Conservation (phyloP, 2,888 invertebrate species). For the Melangyna quadrimaculata region DNA sequence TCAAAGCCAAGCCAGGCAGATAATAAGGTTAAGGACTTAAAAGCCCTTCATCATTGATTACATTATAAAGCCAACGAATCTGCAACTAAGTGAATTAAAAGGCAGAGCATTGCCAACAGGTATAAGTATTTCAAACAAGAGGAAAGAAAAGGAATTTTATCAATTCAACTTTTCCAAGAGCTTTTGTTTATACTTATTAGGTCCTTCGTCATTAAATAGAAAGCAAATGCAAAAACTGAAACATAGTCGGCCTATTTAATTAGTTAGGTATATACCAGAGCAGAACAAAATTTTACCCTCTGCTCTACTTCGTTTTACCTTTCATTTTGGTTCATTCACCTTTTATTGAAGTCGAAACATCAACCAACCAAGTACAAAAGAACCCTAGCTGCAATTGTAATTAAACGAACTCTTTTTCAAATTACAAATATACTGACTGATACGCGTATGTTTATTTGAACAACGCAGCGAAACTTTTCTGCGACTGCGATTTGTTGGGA, state of each 20-base stretch:
- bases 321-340: conserved; percentile 33
- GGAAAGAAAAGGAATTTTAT: not conserved
- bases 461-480: conserved; percentile 29
- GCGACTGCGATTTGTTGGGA: conserved; percentile 5
- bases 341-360: conserved; percentile 42
- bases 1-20: not conserved
- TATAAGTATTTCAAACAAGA: not conserved
- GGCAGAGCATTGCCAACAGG: conserved; percentile 21
- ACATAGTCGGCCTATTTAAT: not conserved
- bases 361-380: conserved; percentile 14
- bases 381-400: conserved; percentile 43
- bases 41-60: conserved; percentile 34
- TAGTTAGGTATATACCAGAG: not conserved
- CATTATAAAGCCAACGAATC: not conserved
- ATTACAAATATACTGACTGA: conserved; percentile 19
- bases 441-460: not conserved
- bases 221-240: not conserved
- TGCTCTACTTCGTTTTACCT: not conserved
- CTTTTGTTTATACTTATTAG: conserved; percentile 8
- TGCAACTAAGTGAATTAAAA: conserved; percentile 37
- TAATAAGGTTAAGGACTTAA: conserved; percentile 28
- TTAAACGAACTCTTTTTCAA: conserved; percentile 49
- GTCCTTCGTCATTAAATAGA: conserved; percentile 6
- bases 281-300: not conserved
- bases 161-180: conserved; percentile 10